Evolutionary conservation across 2,888 invertebrate species (phyloP).

Genomic region (Phorcus lineatus): DNA sequence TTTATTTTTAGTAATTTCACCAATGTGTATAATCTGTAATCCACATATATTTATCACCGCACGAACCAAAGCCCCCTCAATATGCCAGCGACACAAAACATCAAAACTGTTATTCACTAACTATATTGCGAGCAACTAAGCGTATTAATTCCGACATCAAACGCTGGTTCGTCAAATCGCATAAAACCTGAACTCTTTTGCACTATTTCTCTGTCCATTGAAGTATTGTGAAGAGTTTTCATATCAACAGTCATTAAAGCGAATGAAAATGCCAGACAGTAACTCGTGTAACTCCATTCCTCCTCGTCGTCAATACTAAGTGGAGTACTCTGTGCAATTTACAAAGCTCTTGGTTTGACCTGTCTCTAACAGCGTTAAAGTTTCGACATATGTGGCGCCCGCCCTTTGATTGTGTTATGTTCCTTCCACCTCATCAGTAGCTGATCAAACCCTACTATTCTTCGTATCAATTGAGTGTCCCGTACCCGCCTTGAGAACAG

Average conservation of each 20-base stretch:
- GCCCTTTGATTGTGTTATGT: not conserved
- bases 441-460: constrained; percentile 4
- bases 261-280: no score
- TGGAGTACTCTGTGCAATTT: not conserved
- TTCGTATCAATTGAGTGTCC: not conserved
- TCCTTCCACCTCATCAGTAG: not conserved
- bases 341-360: not conserved
- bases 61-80: no score
- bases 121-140: not conserved
- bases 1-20: no score
- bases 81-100: not conserved
- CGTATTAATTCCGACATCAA: constrained; percentile 1
- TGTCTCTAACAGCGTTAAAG: not conserved
- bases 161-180: not conserved
- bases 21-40: no score
- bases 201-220: no score
- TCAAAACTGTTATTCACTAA: not conserved
- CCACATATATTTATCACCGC: no score
- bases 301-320: not conserved
- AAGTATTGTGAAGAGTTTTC: no score
- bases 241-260: no score
- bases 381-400: not conserved
- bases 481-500: not conserved
- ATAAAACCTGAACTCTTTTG: no score
- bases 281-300: not conserved